phyloP scores from a whole-genome alignment of 1,140 invertebrate genomes.

The Heliconius hewitsoni region DNA sequence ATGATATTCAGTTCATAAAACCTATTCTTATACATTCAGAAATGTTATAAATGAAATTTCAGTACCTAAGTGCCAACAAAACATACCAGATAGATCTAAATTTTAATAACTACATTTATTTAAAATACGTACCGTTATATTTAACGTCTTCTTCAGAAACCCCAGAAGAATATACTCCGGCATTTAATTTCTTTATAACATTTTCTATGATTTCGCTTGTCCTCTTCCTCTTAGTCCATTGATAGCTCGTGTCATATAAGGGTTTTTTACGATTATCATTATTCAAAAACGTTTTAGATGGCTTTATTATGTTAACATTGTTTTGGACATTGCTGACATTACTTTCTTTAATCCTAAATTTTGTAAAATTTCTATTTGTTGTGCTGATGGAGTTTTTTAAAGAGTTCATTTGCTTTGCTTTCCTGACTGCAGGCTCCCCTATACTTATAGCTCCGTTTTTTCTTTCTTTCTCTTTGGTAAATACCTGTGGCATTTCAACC shows the following conservation, averaged over 20 bases:
- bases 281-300: neutral
- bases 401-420: neutral
- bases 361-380: neutral
- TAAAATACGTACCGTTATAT: conserved; percentile 10
- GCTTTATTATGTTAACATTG: neutral
- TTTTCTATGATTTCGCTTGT: conserved; percentile 69
- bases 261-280: conserved; percentile 7
- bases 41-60: no score
- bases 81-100: no score
- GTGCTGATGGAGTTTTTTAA: neutral
- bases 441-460: neutral
- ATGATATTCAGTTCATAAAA: no score
- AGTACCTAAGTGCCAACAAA: no score
- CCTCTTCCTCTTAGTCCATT: conserved; percentile 52
- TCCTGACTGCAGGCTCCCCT: neutral
- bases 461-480: neutral
- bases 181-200: conserved; percentile 63
- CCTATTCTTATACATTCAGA: no score
- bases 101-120: neutral
- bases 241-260: neutral
- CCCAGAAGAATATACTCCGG: conserved; percentile 59
- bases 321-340: neutral
- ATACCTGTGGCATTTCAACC: conserved; percentile 19
- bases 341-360: neutral
- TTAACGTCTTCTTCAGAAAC: conserved; percentile 35